phyloP scores from a whole-genome alignment of 2,888 invertebrate genomes.

The Synanthedon andrenaeformis region DNA sequence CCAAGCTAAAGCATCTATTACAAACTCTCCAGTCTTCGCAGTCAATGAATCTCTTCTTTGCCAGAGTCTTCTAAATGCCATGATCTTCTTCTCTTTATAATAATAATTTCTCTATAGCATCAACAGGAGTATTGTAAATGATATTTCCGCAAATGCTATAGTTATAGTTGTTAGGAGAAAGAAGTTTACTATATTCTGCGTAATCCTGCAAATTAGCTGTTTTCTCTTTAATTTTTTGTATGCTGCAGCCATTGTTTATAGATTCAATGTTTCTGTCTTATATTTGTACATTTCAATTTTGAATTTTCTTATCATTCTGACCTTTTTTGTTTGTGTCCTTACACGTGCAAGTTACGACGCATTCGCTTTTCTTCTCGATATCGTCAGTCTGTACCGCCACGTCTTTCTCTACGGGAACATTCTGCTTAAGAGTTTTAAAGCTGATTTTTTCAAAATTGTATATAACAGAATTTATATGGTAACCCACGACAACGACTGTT shows the following conservation, averaged over 20 bases:
- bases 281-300: neutral
- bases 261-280: neutral
- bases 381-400: slow-evolving; percentile 16
- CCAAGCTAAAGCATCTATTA: slow-evolving; percentile 31
- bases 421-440: slow-evolving; percentile 1
- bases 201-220: slow-evolving; percentile 24
- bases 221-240: slow-evolving; percentile 28
- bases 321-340: slow-evolving; percentile 2
- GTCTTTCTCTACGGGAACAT: slow-evolving; percentile 2
- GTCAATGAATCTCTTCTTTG: slow-evolving; percentile 20
- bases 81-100: slow-evolving; percentile 4
- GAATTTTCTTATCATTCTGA: neutral
- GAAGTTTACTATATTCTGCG: slow-evolving; percentile 32
- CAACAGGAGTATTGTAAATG: slow-evolving; percentile 26
- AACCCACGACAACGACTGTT: slow-evolving; percentile 25
- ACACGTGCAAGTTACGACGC: slow-evolving; percentile 30
- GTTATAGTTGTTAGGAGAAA: slow-evolving; percentile 38
- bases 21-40: slow-evolving; percentile 14
- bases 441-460: slow-evolving; percentile 21
- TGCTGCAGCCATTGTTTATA: slow-evolving; percentile 21
- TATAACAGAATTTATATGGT: slow-evolving; percentile 30
- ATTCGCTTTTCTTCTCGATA: slow-evolving; percentile 22
- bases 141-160: slow-evolving; percentile 42
- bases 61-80: slow-evolving; percentile 32
- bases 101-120: slow-evolving; percentile 17